Evolutionary conservation across 2,888 invertebrate genomes (phyloP).

Genomic region (Rhorus exstirpatorius): DNA sequence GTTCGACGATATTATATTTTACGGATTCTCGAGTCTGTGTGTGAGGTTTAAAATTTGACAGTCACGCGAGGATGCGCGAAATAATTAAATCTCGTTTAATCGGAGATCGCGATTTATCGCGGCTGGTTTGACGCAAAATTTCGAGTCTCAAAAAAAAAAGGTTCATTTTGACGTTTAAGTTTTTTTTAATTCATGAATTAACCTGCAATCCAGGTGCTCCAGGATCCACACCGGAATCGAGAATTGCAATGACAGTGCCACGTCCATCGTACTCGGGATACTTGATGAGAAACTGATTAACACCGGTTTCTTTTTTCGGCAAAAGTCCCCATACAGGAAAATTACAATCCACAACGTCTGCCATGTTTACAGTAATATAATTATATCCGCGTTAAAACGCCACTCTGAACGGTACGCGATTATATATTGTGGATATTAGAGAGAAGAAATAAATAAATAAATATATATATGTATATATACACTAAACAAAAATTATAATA

Average conservation of each 20-base stretch:
- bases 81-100: no score
- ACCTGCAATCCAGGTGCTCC: constrained; percentile 97
- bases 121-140: no score
- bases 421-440: background rate
- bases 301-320: constrained; percentile 98
- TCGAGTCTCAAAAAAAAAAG: background rate
- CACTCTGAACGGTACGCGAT: constrained; percentile 76
- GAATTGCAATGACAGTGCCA: constrained; percentile 96
- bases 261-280: constrained; percentile 97
- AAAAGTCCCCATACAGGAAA: constrained; percentile 95
- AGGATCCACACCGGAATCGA: constrained; percentile 99
- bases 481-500: constrained; percentile 55
- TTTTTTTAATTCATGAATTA: constrained; percentile 21
- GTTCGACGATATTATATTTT: no score
- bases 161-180: background rate
- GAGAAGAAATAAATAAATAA: constrained; percentile 63
- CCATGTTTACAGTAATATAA: no score
- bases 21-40: no score
- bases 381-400: constrained; percentile 72
- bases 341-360: constrained; percentile 86
- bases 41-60: constrained; percentile 44
- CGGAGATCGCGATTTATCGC: no score
- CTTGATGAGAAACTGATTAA: constrained; percentile 94
- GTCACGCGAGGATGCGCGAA: constrained; percentile 5
- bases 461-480: constrained; percentile 73